These are phyloP conservation scores for Drosophila meridionalis DNA, from an alignment of 2,888 invertebrate species.

Conservation along the genomic window DNA sequence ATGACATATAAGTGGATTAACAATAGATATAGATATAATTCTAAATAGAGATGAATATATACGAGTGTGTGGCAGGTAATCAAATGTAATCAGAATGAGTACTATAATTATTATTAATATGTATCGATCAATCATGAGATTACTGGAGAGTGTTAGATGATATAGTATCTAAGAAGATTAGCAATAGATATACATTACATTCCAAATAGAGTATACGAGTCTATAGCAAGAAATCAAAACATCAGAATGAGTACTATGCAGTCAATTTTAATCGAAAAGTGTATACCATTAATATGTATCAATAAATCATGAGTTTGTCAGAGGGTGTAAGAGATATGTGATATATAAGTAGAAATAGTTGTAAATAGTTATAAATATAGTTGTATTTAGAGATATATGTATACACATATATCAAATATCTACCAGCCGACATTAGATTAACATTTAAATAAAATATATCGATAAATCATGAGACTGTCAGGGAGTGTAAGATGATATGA, in stretches of 20 bases:
- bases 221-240: no score
- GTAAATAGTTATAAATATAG: not conserved
- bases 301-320: not conserved
- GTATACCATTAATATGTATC: not conserved
- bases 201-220: not conserved
- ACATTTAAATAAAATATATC: not conserved
- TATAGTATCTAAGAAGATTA: not conserved
- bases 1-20: not conserved
- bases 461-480: not conserved
- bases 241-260: not conserved
- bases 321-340: not conserved
- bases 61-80: not conserved
- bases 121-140: slow-evolving; percentile 1
- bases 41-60: not conserved
- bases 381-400: not conserved
- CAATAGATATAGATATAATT: not conserved
- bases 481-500: not conserved
- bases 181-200: not conserved
- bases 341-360: no score
- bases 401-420: not conserved
- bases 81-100: not conserved
- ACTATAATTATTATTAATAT: not conserved
- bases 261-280: no score
- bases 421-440: not conserved
- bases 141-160: not conserved